phyloP scores from a whole-genome alignment of 2,113 vertebrate genomes.

The Cochlearius cochlearius region DNA sequence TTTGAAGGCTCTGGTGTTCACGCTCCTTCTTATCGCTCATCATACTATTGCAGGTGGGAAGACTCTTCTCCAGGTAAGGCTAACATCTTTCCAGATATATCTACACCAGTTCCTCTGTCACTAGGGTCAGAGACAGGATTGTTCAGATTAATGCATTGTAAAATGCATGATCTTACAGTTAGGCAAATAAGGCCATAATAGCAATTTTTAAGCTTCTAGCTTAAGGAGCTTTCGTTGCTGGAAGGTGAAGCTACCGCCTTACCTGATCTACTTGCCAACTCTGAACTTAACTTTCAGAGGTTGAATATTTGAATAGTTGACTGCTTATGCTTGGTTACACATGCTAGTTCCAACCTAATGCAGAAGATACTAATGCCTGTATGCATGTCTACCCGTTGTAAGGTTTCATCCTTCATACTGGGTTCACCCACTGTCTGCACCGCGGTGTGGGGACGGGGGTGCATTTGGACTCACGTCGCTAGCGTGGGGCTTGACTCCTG shows the following conservation, averaged over 20 bases:
- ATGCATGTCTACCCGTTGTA: background rate
- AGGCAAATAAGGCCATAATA: background rate
- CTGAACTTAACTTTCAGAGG: background rate
- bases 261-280: background rate
- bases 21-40: background rate
- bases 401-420: rapidly evolving
- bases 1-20: background rate
- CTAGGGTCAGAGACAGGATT: background rate
- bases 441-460: rapidly evolving
- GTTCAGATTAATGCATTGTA: background rate
- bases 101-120: background rate
- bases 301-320: background rate
- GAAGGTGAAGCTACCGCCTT: background rate
- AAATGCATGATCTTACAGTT: background rate
- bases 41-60: background rate
- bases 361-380: background rate
- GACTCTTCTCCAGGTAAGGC: background rate
- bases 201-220: background rate
- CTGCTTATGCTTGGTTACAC: background rate
- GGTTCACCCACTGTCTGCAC: background rate
- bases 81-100: background rate
- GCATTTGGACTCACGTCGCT: rapidly evolving
- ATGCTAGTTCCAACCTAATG: background rate
- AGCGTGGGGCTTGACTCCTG: background rate
- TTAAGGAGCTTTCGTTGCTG: background rate